Evolutionary conservation across 2,888 invertebrate species (phyloP).

Genomic region (Trachelus stipa): DNA sequence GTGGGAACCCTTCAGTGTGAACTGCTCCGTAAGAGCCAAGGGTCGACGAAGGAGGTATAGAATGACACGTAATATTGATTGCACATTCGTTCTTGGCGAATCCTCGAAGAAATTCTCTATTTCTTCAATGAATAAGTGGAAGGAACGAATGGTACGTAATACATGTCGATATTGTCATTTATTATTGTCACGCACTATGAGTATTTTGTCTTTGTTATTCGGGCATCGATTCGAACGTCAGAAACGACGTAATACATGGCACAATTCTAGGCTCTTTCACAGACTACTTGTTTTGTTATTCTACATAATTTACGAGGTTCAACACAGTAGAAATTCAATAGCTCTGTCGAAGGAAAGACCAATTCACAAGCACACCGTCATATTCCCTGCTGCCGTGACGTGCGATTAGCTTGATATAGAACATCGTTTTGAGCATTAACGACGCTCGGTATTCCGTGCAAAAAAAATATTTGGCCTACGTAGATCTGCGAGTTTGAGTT

Average conservation of each 20-base stretch:
- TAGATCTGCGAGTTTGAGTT: too few relatives aligned
- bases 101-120: background rate
- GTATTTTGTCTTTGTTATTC: background rate
- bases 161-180: background rate
- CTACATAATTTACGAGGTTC: background rate
- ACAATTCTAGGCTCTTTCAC: background rate
- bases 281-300: background rate
- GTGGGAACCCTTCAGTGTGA: background rate
- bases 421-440: too few relatives aligned
- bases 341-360: background rate
- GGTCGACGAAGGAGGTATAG: background rate
- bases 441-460: too few relatives aligned
- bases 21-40: background rate
- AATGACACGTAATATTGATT: background rate
- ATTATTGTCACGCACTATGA: background rate
- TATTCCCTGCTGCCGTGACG: background rate
- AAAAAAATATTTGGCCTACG: too few relatives aligned
- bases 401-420: too few relatives aligned
- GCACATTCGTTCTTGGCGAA: background rate
- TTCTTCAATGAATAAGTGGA: background rate
- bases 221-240: background rate
- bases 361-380: background rate
- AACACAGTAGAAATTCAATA: background rate
- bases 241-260: background rate
- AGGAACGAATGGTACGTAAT: background rate